These are phyloP conservation scores for Apis dorsata DNA, from an alignment of 1,140 invertebrate genomes.

Conservation along the genomic window DNA sequence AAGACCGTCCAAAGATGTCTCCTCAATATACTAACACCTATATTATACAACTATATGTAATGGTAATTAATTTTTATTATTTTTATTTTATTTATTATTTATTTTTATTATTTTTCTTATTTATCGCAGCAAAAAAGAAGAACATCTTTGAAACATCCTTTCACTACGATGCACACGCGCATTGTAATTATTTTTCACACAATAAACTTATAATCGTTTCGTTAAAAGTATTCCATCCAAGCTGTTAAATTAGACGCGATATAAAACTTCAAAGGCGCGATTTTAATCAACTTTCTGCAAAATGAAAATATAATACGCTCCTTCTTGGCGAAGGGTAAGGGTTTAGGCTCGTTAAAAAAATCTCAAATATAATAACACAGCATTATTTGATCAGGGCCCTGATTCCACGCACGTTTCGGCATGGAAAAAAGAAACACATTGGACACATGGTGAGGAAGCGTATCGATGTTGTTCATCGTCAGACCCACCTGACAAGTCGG, in stretches of 20 bases:
- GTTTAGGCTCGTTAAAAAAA: neutral
- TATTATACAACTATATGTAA: too few relatives aligned
- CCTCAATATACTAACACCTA: too few relatives aligned
- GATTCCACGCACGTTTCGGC: neutral
- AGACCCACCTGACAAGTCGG: conserved; percentile 18
- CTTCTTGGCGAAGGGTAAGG: neutral
- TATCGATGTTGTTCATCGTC: conserved; percentile 29
- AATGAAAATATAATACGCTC: neutral
- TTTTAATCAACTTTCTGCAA: conserved; percentile 1
- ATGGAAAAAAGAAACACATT: neutral
- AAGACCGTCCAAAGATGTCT: too few relatives aligned
- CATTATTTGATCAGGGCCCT: conserved; percentile 15
- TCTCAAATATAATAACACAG: conserved; percentile 20
- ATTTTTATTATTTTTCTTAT: too few relatives aligned
- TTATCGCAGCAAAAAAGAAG: too few relatives aligned
- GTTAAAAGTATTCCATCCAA: neutral
- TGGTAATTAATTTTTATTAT: too few relatives aligned
- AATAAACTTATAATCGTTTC: neutral
- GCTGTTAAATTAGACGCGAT: neutral
- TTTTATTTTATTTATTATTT: too few relatives aligned
- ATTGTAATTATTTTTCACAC: neutral
- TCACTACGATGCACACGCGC: too few relatives aligned
- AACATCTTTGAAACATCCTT: neutral
- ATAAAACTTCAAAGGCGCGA: neutral
- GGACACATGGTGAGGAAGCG: neutral